phyloP scores from a whole-genome alignment of 2,888 invertebrate species.

The Rhaphigaster nebulosa region DNA sequence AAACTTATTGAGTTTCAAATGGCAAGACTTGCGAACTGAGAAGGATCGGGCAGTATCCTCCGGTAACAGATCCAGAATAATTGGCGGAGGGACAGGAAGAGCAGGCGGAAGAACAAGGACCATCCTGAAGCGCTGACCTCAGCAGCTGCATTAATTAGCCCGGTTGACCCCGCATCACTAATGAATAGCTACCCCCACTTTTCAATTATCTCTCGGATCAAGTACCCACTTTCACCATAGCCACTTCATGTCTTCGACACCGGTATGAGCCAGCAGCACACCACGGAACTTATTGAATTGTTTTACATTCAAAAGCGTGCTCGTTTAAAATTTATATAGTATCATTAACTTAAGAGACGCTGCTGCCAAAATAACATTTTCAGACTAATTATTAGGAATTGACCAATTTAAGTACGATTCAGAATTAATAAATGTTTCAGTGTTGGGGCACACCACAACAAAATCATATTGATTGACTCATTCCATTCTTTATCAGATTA shows the following conservation, averaged over 20 bases:
- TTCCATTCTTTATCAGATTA: background rate
- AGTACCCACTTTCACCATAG: constrained; percentile 17
- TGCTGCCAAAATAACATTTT: background rate
- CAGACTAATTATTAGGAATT: background rate
- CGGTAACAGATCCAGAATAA: background rate
- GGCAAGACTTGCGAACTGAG: background rate
- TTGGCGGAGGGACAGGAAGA: background rate
- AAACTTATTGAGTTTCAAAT: too few relatives aligned
- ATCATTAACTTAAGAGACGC: background rate
- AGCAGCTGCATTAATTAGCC: constrained; percentile 36
- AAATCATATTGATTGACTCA: too few relatives aligned
- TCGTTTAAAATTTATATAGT: background rate
- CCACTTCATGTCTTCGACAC: constrained; percentile 30
- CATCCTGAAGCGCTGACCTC: constrained; percentile 23
- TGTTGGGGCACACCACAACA: too few relatives aligned
- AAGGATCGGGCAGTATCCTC: background rate
- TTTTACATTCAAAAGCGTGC: background rate
- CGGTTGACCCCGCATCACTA: constrained; percentile 39
- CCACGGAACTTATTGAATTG: background rate
- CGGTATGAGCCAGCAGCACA: background rate
- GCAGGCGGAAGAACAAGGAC: background rate
- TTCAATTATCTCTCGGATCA: constrained; percentile 44
- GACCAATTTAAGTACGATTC: too few relatives aligned
- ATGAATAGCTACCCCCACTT: constrained; percentile 27
- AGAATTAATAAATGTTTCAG: too few relatives aligned